Base-by-base conservation (phyloP, 1,140 invertebrate species). In the Trichonephila clavata region DNA sequence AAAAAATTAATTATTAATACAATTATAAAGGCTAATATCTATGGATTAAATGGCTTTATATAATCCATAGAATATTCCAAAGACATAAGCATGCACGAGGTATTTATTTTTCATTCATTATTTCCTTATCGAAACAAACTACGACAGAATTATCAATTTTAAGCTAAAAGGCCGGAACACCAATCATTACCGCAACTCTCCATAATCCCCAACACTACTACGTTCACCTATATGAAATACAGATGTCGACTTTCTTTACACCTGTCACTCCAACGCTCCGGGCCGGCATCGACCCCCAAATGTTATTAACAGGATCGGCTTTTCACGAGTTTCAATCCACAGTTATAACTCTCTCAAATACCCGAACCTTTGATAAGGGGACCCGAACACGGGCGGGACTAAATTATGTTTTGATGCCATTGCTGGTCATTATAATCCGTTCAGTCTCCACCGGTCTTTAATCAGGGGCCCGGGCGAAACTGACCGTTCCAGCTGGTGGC, bases 331-430 rank as follows among this genome's bases (percentile, higher is more conserved):
- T 77, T 77, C 71, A 77, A 77, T 32, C 32, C 13, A 32, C 71
- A 32, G 24, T 77, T 77, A 77, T 77, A 77, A 32, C 71, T 63
- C 60, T 61, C 61, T 63, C 61, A 20, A 18, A 63, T 21, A 20
- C 61, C 32, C 18, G 27, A 18, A 14, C 71, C 71, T 32, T 39
- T 32, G 32, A 32, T 32, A 39, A 21, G 71, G 71, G 27, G 24
- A 24, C 27, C n/a, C 18, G 71, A 32, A 77, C 71, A 77, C 27
- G 71, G 71, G 27, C 32, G 59, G 84, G 57, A 60, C 84, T 60
- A 86, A 86, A 86, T 86, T 86, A 86, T 86, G 84, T 86, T 86
- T 86, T 86, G 84, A 86, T 86, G 84, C 59, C 84, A 86, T 86
- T 86, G 57, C 59, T 86, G 84, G 84, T 86, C 84, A 86, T 86